Conservation (phyloP, 1,140 invertebrate genomes). For the Sinonovacula constricta region DNA sequence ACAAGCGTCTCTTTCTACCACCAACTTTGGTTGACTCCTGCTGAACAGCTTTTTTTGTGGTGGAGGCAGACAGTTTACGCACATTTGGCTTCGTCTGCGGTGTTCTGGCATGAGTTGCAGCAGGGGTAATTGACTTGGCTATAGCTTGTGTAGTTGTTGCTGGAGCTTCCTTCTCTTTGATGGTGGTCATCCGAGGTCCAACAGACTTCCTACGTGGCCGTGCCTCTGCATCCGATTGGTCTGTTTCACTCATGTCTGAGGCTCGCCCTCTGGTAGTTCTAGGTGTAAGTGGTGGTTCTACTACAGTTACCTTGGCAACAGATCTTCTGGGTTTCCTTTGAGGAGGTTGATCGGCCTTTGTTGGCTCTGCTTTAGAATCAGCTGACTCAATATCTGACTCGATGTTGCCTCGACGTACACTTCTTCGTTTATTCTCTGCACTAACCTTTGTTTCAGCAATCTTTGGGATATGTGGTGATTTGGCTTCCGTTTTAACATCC, state of each 20-base stretch:
- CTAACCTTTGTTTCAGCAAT: background rate
- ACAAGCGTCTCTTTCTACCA: slow-evolving; percentile 36
- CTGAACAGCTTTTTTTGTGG: slow-evolving; percentile 16
- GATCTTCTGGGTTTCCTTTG: background rate
- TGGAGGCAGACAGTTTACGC: slow-evolving; percentile 36
- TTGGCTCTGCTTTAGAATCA: background rate
- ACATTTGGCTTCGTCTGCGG: background rate
- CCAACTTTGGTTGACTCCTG: background rate
- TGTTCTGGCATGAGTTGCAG: background rate
- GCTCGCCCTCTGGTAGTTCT: background rate
- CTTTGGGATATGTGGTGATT: background rate
- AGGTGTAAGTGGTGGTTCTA: background rate
- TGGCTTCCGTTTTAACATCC: background rate
- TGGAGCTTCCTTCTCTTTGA: slow-evolving; percentile 20
- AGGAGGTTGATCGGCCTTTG: slow-evolving; percentile 3
- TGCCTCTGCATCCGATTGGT: slow-evolving; percentile 21
- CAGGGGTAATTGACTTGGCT: background rate
- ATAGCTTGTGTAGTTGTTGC: background rate
- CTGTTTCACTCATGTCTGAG: slow-evolving; percentile 2
- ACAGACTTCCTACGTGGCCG: slow-evolving; percentile 13
- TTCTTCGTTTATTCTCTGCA: background rate
- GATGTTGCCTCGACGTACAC: background rate
- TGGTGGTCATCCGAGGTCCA: background rate
- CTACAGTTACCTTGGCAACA: background rate
- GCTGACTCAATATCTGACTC: background rate